phyloP scores from a whole-genome alignment of 2,797 vertebrate genomes.

The Philypnodon macrostomus region DNA sequence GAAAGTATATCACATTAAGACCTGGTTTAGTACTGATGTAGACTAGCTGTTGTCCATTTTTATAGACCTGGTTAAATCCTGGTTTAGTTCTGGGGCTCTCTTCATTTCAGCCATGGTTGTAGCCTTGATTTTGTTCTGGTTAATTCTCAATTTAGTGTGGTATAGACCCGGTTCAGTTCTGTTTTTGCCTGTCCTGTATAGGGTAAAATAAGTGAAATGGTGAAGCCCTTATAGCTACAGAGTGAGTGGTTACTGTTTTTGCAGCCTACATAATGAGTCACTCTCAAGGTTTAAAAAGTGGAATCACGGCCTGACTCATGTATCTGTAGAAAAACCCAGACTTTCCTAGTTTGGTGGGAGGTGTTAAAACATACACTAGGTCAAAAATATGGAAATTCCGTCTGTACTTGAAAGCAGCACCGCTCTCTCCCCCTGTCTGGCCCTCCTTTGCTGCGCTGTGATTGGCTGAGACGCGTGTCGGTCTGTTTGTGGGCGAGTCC shows the following conservation, averaged over 20 bases:
- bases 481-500: slow-evolving; percentile 48
- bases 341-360: not conserved
- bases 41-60: no score
- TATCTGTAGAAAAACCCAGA: slow-evolving; percentile 1
- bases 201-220: not conserved
- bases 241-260: not conserved
- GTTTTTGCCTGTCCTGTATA: no score
- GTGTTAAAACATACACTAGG: not conserved
- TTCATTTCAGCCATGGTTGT: no score
- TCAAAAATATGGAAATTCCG: slow-evolving; percentile 22
- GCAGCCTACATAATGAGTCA: not conserved
- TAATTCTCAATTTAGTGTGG: no score
- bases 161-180: no score
- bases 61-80: no score
- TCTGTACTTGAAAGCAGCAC: slow-evolving; percentile 47
- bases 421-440: slow-evolving; percentile 2
- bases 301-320: not conserved
- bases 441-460: slow-evolving; percentile 24
- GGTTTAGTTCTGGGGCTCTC: no score
- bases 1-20: no score
- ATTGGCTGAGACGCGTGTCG: slow-evolving; percentile 51
- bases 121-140: no score
- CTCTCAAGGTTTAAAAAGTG: not conserved
- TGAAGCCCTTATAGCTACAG: not conserved
- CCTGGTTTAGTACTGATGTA: no score